Percentiles rank a stretch among this genome's conserved stretches.
These are phyloP conservation scores for Mus pahari DNA, from an alignment of 2,113 vertebrate species.

Conservation along the genomic window DNA sequence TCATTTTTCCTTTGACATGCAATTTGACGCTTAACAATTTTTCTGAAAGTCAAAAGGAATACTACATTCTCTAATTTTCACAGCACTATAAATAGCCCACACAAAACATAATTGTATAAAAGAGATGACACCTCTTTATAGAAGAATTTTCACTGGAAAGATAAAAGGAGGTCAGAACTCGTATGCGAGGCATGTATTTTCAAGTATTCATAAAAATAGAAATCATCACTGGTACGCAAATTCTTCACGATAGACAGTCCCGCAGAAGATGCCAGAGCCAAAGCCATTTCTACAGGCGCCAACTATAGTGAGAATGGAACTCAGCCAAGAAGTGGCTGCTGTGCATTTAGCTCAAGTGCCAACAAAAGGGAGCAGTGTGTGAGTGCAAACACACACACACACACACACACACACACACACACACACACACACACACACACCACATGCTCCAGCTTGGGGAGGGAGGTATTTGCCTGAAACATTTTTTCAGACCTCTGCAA, in stretches of 20 bases:
- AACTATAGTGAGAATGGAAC: conserved; percentile 80
- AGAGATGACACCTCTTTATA: conserved; percentile 76
- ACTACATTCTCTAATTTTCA: conserved; percentile 73
- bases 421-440: not conserved
- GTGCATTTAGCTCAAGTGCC: conserved; percentile 76
- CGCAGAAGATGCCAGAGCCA: conserved; percentile 72
- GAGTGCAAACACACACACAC: not conserved
- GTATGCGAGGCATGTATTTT: conserved; percentile 77
- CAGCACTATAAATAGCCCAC: conserved; percentile 79
- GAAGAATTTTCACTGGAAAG: conserved; percentile 78
- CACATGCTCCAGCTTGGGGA: conserved; percentile 28
- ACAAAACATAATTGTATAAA: conserved; percentile 81
- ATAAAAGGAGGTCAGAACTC: conserved; percentile 82
- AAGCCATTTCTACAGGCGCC: conserved; percentile 75
- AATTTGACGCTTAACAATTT: conserved; percentile 81
- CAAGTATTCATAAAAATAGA: conserved; percentile 82
- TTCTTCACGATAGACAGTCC: conserved; percentile 77
- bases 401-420: not conserved
- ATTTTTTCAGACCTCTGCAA: conserved; percentile 71
- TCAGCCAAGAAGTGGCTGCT: conserved; percentile 77
- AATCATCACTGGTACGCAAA: conserved; percentile 72
- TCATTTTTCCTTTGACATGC: conserved; percentile 74
- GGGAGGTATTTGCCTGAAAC: conserved; percentile 76
- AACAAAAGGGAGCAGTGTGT: conserved; percentile 60
- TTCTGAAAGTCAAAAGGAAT: conserved; percentile 80